Evolutionary conservation across 2,888 invertebrate genomes (phyloP), one percentile per base, ranked within the genome.

Genomic region (Eulithis prunata): DNA sequence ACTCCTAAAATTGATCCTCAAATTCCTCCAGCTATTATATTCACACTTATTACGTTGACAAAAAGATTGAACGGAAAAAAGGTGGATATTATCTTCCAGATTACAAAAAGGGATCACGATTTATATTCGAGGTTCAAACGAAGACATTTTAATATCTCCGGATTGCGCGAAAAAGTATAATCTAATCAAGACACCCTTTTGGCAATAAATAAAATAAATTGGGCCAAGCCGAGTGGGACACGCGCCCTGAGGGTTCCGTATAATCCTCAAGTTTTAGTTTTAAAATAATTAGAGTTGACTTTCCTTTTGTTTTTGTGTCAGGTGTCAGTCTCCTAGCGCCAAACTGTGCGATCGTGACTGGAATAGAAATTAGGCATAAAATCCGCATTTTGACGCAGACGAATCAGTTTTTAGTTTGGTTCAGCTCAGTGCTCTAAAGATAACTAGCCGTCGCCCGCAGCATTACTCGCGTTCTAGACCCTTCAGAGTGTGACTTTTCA

Each of bases 201-300:
- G 72, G 74, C 79, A 77, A 87, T 88, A 87, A 88, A 86, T 86
- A 86, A 86, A 87, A 63, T 59, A 58, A 47, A 64, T 38, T 47
- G 52, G 57, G 45, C 81, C 79, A 75, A 74, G 70, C 57, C n/a
- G 56, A 62, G 62, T 59, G 28, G 46, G 46, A 12, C 38, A 14
- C 38, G 41, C n/a, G 21, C 13, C 10, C 32, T 28, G 12, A 14
- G 11, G 38, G 55, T 51, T 47, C 36, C 57, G 46, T 54, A 46
- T 32, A 46, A 36, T 38, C 14, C 11, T 4, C 11, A 47, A 32
- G 36, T 47, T 14, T 36, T 21, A 43, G 49, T 43, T 53, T 21
- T n/a, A 53, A 53, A 53, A 38, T 53, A 38, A 32, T 53, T 36
- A 53, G 36, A 53, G 13, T 13, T 36, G 8, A 53, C 49, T 49